phyloP scores from a whole-genome alignment of 2,797 vertebrate genomes.

The Enteromius unitaeniatus region DNA sequence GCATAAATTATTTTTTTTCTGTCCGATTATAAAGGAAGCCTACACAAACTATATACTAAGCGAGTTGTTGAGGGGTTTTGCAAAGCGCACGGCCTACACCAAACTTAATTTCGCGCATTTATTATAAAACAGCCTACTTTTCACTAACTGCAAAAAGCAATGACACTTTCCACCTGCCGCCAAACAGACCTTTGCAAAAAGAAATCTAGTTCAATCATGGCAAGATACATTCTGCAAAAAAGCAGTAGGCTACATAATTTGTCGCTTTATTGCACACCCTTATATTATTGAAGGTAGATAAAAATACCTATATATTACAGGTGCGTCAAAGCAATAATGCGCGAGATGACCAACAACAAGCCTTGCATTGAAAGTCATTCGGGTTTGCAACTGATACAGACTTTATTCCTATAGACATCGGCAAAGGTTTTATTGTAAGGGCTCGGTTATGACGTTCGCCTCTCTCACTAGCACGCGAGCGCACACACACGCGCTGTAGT shows the following conservation, averaged over 20 bases:
- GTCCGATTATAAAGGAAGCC: conserved; percentile 73
- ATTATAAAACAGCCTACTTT: conserved; percentile 55
- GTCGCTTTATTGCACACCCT: not conserved
- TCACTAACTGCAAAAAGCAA: not conserved
- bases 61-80: conserved; percentile 58
- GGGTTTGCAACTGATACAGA: conserved; percentile 36
- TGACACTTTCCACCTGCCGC: not conserved
- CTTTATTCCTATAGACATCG: not conserved
- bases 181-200: not conserved
- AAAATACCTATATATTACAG: not conserved
- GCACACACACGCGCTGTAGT: conserved; percentile 38
- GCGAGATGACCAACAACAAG: not conserved
- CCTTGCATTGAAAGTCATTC: conserved; percentile 35
- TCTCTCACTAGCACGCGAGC: conserved; percentile 48
- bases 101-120: conserved; percentile 31
- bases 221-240: not conserved
- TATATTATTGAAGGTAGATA: not conserved
- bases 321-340: not conserved
- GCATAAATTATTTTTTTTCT: conserved; percentile 77
- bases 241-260: not conserved
- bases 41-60: conserved; percentile 69
- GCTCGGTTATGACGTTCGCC: conserved; percentile 61
- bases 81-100: conserved; percentile 62
- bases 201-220: not conserved
- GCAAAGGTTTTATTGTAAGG: conserved; percentile 44